These are phyloP conservation scores for Enoplosus armatus DNA, from an alignment of 2,797 vertebrate genomes.

Conservation along the genomic window DNA sequence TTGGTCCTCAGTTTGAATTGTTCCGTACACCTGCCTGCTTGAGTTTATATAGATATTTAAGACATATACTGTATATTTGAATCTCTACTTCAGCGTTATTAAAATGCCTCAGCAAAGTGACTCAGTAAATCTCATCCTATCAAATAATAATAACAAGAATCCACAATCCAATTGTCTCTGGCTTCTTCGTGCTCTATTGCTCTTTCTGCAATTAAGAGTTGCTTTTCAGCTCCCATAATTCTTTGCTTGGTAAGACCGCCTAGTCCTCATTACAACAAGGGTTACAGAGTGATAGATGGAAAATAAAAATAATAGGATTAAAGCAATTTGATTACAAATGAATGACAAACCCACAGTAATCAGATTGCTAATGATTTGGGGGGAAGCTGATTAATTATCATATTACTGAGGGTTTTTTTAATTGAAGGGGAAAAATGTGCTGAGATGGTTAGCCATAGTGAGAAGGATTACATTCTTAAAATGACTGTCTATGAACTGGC, in stretches of 20 bases:
- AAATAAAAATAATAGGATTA: slow-evolving; percentile 31
- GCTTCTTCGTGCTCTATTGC: background rate
- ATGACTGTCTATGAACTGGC: background rate
- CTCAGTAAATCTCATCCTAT: background rate
- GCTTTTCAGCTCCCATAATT: slow-evolving; percentile 28
- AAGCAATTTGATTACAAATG: slow-evolving; percentile 36
- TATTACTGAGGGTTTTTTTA: background rate
- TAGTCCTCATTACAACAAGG: slow-evolving; percentile 15
- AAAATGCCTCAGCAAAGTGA: background rate
- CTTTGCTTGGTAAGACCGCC: background rate
- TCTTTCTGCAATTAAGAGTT: slow-evolving; percentile 27
- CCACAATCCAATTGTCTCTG: background rate
- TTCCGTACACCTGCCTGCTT: background rate
- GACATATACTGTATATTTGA: background rate
- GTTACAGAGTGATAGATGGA: slow-evolving; percentile 17
- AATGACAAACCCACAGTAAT: slow-evolving; percentile 34
- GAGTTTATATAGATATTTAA: background rate
- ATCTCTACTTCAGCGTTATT: background rate
- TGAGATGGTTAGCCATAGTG: background rate
- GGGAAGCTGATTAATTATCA: slow-evolving; percentile 6
- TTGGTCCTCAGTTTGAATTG: background rate
- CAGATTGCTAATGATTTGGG: slow-evolving; percentile 6
- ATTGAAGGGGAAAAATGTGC: background rate
- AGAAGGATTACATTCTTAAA: slow-evolving; percentile 13
- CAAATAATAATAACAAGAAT: slow-evolving; percentile 1